Evolutionary conservation across 2,888 invertebrate species (phyloP).

Genomic region (Yponomeuta sedellus): DNA sequence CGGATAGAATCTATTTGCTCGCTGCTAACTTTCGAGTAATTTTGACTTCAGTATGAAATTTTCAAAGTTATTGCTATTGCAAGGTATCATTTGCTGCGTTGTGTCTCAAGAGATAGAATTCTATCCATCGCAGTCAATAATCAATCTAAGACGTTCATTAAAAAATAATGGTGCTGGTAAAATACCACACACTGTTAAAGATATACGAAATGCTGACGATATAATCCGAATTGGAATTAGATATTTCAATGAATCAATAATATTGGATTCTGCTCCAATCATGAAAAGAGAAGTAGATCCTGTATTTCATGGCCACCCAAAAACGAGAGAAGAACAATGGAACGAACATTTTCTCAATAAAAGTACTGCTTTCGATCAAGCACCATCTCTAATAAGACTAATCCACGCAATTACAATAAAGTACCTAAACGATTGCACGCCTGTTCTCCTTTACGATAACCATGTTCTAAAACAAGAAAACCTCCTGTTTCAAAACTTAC

Average conservation of each 20-base stretch:
- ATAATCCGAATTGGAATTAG: constrained; percentile 22
- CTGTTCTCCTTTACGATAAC: constrained; percentile 81
- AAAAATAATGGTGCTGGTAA: neutral
- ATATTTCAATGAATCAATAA: constrained; percentile 20
- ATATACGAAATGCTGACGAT: constrained; percentile 15
- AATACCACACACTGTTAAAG: constrained; percentile 12
- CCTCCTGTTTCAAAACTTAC: constrained; percentile 74
- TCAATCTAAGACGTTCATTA: constrained; percentile 14
- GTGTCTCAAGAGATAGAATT: constrained; percentile 44
- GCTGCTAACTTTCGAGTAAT: neutral
- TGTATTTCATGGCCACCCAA: constrained; percentile 75
- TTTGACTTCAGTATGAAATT: neutral
- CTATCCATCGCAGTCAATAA: constrained; percentile 43
- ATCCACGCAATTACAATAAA: constrained; percentile 76
- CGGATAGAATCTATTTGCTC: neutral
- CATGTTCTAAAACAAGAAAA: constrained; percentile 74
- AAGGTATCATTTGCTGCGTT: constrained; percentile 18
- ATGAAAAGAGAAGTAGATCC: constrained; percentile 62
- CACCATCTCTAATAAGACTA: constrained; percentile 76
- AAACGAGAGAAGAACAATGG: constrained; percentile 75
- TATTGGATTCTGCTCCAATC: neutral
- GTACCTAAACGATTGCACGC: constrained; percentile 79
- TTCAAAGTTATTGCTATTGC: neutral
- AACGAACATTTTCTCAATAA: constrained; percentile 65
- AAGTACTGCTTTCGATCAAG: constrained; percentile 60